phyloP scores from a whole-genome alignment of 2,113 vertebrate genomes.

The Aramus guarauna region DNA sequence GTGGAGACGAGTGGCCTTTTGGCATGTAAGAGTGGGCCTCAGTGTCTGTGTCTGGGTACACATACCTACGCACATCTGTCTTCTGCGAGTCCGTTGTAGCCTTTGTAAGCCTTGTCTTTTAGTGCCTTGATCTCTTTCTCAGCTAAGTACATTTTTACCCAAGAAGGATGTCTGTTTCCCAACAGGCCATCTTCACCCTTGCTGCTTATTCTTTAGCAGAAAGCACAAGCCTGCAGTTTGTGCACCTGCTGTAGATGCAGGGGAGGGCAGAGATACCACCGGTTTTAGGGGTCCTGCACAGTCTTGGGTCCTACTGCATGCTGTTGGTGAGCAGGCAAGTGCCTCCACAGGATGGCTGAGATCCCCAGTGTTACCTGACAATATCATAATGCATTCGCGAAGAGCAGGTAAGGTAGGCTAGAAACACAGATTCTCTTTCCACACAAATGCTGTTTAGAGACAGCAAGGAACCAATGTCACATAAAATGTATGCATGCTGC shows the following conservation, averaged over 20 bases:
- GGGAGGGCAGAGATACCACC: background rate
- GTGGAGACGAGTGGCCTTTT: background rate
- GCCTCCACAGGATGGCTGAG: background rate
- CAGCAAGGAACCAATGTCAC: background rate
- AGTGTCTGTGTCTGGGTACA: background rate
- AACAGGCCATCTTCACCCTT: background rate
- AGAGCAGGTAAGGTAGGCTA: background rate
- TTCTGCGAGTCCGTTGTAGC: background rate
- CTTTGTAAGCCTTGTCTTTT: background rate
- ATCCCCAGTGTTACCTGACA: background rate
- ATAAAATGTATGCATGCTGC: background rate
- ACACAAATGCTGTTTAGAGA: background rate
- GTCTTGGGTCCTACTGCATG: background rate
- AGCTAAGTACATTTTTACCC: background rate
- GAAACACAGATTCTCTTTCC: background rate
- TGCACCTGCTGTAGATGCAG: background rate
- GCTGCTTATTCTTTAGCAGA: background rate
- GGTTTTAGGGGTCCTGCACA: background rate
- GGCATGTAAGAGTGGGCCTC: background rate
- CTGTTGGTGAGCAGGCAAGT: background rate
- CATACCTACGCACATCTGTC: too few relatives aligned
- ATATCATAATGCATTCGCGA: background rate
- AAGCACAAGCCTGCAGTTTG: background rate
- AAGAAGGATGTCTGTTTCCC: background rate
- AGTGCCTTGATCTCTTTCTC: background rate